Base-by-base conservation (phyloP, 2,888 invertebrate species). In the Myathropa florea region DNA sequence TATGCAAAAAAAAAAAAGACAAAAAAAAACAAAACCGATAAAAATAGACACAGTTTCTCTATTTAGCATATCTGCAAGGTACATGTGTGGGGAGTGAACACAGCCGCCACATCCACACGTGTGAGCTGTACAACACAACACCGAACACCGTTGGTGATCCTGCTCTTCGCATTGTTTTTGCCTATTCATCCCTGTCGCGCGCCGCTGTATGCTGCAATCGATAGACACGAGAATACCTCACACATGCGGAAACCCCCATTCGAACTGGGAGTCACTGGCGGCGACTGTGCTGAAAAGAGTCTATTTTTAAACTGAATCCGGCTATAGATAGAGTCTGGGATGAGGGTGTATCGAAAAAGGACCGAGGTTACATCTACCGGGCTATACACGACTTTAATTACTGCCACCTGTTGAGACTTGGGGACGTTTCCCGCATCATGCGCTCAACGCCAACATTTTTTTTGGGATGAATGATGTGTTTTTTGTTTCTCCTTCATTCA, bases 361-460 rank as follows among this genome's bases (percentile, higher is more conserved):
- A 26, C 65, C 23, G 65, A n/a, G 60, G 39, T 36, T 64, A 64
- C 4, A 65, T 72, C 57, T 53, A 64, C 67, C 53, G 59, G 67
- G n/a, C 18, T 2, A 46, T 79, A 57, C 39, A 76, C 61, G 55
- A 33, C 73, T 75, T 64, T 70, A 79, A 79, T 75, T 79, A 75
- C 83, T 59, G 59, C 73, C 83, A 83, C 83, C 83, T 83, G 83
- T 79, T 83, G 83, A 46, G 21, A 28, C 61, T 30, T 18, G 46
- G 46, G 23, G 39, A 63, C 14, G 68, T 18, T 7, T 60, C 28
- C 26, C 23, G 24, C 67, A 77, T 68, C 68, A 77, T 68, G 77
- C 68, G 68, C 68, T n/a, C 53, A 61, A 36, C 55, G 26, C 2
- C 46, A 30, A 53, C 64, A 76, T 46, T n/a, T n/a, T n/a, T n/a